Percentiles rank a stretch among this genome's conserved stretches.
phyloP scores from a whole-genome alignment of 1,140 invertebrate species.

The Stegodyphus mimosarum region DNA sequence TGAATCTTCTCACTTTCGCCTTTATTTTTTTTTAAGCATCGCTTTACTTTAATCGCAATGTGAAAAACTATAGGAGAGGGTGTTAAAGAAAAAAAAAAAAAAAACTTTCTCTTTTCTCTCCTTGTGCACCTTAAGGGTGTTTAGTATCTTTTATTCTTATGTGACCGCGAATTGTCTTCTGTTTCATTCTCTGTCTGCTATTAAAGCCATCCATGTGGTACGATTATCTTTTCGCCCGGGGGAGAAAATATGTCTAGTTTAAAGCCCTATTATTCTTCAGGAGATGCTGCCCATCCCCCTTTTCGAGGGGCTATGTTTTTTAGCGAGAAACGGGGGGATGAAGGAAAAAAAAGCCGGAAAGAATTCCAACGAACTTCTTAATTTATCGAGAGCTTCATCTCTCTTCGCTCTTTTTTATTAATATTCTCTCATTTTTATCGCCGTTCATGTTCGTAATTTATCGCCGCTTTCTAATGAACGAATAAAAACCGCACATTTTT shows the following conservation, averaged over 20 bases:
- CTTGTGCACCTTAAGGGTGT: too few species aligned
- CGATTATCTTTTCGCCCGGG: background rate
- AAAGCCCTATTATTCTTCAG: too few species aligned
- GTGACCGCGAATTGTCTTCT: background rate
- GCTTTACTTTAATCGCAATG: constrained; percentile 2
- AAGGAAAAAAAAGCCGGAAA: background rate
- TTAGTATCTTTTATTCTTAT: too few species aligned
- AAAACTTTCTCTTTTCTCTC: too few species aligned
- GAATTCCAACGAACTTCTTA: constrained; percentile 12
- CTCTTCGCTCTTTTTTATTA: background rate
- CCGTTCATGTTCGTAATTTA: constrained; percentile 13
- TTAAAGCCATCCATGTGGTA: background rate
- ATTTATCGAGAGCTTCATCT: background rate
- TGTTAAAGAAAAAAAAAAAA: too few species aligned
- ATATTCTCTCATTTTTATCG: background rate
- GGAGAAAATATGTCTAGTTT: background rate
- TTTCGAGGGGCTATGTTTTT: background rate
- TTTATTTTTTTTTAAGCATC: background rate
- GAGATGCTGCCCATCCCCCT: too few species aligned
- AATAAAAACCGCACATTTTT: constrained; percentile 10
- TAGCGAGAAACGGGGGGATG: background rate
- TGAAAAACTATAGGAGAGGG: background rate
- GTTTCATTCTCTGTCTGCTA: background rate
- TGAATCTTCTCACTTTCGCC: constrained; percentile 24
- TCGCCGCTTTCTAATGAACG: constrained; percentile 2